A percentile compares a stretch with the other conserved stretches of the same genome.
Evolutionary conservation across 2,113 vertebrate genomes (phyloP).

Genomic region (Calonectris borealis): DNA sequence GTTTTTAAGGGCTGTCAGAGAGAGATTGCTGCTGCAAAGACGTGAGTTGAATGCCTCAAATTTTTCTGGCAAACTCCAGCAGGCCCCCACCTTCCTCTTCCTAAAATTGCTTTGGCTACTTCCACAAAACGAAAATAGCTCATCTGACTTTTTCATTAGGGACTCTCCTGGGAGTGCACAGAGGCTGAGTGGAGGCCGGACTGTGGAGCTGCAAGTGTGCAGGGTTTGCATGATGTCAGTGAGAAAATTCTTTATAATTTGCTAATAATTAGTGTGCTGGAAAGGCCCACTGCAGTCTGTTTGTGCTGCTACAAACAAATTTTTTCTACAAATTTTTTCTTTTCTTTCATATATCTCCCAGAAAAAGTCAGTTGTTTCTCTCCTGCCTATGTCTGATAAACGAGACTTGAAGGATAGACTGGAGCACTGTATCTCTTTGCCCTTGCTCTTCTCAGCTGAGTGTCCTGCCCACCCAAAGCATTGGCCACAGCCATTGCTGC

Average conservation of each 20-base stretch:
- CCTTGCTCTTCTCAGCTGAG: not conserved
- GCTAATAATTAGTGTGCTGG: not conserved
- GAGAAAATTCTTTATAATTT: not conserved
- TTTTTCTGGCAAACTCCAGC: not conserved
- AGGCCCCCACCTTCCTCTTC: not conserved
- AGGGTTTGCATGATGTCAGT: not conserved
- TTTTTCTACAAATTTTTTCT: no score
- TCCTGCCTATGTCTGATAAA: not conserved
- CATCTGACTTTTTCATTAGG: slow-evolving; percentile 8
- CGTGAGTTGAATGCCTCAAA: not conserved
- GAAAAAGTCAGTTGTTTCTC: not conserved
- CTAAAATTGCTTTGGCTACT: slow-evolving; percentile 6
- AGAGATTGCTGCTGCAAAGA: not conserved
- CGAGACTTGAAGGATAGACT: not conserved
- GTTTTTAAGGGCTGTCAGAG: not conserved
- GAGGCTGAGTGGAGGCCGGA: not conserved
- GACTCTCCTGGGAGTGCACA: not conserved
- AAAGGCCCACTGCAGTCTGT: not conserved
- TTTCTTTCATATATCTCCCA: not conserved
- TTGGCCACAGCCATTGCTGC: not conserved
- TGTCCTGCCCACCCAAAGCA: not conserved
- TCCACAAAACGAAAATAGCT: slow-evolving; percentile 4
- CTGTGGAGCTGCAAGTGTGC: not conserved
- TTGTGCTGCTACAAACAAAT: not conserved
- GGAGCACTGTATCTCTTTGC: not conserved